phyloP scores from a whole-genome alignment of 2,797 vertebrate species.

The Masticophis lateralis region DNA sequence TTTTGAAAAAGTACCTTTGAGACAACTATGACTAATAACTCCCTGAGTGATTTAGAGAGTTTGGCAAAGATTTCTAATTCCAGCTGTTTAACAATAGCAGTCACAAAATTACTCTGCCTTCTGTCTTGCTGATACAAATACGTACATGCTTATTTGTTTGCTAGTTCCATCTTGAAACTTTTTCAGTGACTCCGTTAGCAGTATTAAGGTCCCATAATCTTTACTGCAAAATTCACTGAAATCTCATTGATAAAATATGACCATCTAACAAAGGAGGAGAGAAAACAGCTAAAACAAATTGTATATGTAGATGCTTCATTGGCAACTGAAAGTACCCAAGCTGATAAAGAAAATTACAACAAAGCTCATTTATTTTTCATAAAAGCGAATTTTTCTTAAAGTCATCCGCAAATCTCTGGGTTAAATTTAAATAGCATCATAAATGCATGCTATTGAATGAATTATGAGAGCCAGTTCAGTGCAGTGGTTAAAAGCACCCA shows the following conservation, averaged over 20 bases:
- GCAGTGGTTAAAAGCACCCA: background rate
- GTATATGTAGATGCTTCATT: background rate
- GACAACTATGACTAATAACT: background rate
- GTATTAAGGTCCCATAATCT: background rate
- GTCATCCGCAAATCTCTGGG: background rate
- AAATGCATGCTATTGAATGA: background rate
- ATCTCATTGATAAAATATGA: background rate
- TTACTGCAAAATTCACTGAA: background rate
- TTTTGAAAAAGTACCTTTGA: no score
- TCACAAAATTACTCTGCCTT: background rate
- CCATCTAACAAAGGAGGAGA: no score
- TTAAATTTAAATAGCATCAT: background rate
- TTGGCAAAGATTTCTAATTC: background rate
- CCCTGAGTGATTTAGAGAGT: background rate
- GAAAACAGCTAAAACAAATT: background rate
- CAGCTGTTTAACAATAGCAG: background rate
- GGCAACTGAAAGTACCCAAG: background rate
- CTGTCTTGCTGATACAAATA: background rate
- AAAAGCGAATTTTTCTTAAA: background rate
- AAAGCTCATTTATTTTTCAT: background rate
- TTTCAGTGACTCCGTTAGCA: background rate
- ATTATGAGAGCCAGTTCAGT: background rate
- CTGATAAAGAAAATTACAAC: background rate
- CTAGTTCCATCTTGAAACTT: background rate
- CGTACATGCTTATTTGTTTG: background rate